Conservation (phyloP, 2,113 vertebrate species). For the Dasypus novemcinctus region DNA sequence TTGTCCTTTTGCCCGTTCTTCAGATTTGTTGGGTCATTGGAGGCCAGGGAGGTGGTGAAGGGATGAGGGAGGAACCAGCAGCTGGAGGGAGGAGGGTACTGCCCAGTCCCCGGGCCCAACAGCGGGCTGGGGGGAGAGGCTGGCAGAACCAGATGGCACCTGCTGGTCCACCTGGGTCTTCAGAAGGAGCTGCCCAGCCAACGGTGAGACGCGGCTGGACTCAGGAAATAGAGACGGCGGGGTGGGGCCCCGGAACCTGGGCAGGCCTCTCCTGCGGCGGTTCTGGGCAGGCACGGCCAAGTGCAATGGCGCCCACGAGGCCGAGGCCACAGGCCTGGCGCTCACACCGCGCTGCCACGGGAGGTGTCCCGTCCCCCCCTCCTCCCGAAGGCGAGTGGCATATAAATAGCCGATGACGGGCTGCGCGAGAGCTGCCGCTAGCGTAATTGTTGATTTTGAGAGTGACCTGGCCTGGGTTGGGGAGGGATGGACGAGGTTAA, state of each 20-base stretch:
- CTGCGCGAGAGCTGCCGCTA: neutral
- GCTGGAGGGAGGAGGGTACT: no score
- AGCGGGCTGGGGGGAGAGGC: neutral
- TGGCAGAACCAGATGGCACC: rapidly evolving
- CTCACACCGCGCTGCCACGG: neutral
- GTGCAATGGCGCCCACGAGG: neutral
- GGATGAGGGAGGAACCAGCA: neutral
- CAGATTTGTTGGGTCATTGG: neutral
- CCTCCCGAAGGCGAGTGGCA: neutral
- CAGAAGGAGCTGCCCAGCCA: neutral
- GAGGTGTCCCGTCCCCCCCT: constrained; percentile 40
- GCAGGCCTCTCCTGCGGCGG: neutral
- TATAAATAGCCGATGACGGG: constrained; percentile 73
- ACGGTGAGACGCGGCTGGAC: rapidly evolving
- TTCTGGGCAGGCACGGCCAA: neutral
- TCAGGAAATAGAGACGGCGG: rapidly evolving
- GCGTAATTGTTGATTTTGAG: constrained; percentile 63
- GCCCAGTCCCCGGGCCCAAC: neutral
- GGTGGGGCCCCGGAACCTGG: neutral
- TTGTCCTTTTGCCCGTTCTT: neutral
- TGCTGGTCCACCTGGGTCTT: neutral
- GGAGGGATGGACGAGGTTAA: constrained; percentile 58
- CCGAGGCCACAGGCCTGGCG: neutral
- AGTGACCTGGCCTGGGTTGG: constrained; percentile 42
- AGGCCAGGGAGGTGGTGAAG: neutral